phyloP scores from a whole-genome alignment of 1,140 invertebrate genomes.

The Drosophila ficusphila region DNA sequence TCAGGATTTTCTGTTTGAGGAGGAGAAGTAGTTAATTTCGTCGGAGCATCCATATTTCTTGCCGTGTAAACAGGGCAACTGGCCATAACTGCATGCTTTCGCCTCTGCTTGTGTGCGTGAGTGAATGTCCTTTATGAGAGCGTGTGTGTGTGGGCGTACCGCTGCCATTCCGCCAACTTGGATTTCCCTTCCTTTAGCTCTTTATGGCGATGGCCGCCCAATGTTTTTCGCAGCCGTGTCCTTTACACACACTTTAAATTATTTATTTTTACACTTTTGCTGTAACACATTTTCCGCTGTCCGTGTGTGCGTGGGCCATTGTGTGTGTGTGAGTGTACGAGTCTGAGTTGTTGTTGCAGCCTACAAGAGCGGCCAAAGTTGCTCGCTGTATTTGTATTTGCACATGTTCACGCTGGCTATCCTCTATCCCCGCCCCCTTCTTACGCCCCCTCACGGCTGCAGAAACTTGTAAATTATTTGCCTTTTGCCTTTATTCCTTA shows the following conservation, averaged over 20 bases:
- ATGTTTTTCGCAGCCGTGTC: slow-evolving; percentile 72
- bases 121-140: not conserved
- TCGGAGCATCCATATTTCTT: not conserved
- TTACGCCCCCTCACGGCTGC: slow-evolving; percentile 47
- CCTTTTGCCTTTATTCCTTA: slow-evolving; percentile 80
- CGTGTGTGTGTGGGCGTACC: slow-evolving; percentile 30
- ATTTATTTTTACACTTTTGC: slow-evolving; percentile 82
- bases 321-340: slow-evolving; percentile 15
- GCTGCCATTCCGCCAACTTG: slow-evolving; percentile 39
- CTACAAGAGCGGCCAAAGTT: slow-evolving; percentile 41
- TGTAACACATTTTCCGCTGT: slow-evolving; percentile 70
- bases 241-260: slow-evolving; percentile 82
- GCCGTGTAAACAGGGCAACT: slow-evolving; percentile 5
- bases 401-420: slow-evolving; percentile 44
- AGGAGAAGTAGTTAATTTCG: too few species aligned
- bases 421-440: slow-evolving; percentile 22
- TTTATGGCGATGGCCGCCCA: slow-evolving; percentile 65
- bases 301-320: slow-evolving; percentile 29
- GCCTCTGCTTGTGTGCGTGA: slow-evolving; percentile 4
- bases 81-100: slow-evolving; percentile 36
- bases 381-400: slow-evolving; percentile 55
- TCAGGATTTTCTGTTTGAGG: too few species aligned
- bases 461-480: slow-evolving; percentile 82
- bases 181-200: slow-evolving; percentile 58
- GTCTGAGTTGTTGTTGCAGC: slow-evolving; percentile 13